Percentiles rank a stretch among this genome's conserved stretches.
Evolutionary conservation across 2,113 vertebrate genomes (phyloP).

Genomic region (Laticauda laticaudata): DNA sequence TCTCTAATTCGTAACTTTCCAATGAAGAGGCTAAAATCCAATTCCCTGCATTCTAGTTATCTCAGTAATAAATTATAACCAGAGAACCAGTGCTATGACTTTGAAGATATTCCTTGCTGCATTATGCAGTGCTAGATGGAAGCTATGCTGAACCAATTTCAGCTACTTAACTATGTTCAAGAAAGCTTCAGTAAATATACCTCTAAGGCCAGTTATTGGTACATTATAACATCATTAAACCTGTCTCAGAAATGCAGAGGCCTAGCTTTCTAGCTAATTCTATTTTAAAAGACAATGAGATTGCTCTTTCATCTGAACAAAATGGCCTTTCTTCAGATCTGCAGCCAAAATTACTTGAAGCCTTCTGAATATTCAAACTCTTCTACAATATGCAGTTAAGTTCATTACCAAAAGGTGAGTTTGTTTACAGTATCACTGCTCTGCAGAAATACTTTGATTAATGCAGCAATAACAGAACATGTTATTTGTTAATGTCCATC

Average conservation of each 20-base stretch:
- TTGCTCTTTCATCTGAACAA: not conserved
- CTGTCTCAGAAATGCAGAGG: not conserved
- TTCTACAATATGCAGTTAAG: not conserved
- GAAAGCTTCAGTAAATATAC: not conserved
- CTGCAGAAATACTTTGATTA: slow-evolving; percentile 3
- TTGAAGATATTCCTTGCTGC: not conserved
- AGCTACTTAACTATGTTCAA: not conserved
- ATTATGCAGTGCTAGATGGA: not conserved
- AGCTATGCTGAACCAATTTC: not conserved
- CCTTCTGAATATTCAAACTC: not conserved
- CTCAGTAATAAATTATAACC: not conserved
- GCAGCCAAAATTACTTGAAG: not conserved
- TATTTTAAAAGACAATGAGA: not conserved
- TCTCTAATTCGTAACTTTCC: not conserved
- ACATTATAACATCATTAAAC: not conserved
- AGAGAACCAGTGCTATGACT: not conserved
- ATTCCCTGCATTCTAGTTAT: not conserved
- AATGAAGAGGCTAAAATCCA: not conserved
- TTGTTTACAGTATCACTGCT: not conserved
- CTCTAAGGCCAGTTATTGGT: not conserved
- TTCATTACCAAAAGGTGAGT: not conserved
- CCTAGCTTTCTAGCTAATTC: not conserved
- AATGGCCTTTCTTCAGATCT: not conserved
- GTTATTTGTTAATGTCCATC: not conserved
- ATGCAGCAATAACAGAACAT: not conserved